Percentiles rank a stretch among this genome's conserved stretches.
Conservation (phyloP, 1,140 invertebrate species). For the Bombus ignitus region DNA sequence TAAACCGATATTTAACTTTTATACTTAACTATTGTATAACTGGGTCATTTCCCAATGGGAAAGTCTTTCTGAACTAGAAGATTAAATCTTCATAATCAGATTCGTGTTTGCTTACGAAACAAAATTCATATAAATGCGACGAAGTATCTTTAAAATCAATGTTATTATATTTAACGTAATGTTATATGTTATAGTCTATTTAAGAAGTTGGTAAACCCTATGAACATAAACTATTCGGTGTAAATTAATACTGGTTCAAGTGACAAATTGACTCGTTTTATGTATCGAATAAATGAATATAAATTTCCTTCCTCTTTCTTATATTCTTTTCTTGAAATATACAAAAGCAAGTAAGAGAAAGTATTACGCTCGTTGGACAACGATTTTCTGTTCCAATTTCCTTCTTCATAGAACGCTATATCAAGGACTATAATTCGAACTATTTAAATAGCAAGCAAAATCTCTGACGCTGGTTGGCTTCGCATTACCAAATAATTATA, state of each 20-base stretch:
- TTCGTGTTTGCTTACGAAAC: background rate
- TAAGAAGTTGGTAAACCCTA: background rate
- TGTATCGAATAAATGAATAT: background rate
- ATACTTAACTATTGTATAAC: background rate
- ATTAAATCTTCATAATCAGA: too few relatives aligned
- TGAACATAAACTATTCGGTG: background rate
- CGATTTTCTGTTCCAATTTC: background rate
- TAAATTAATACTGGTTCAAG: background rate
- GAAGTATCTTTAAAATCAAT: too few relatives aligned
- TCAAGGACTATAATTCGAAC: background rate
- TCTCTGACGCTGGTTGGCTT: too few relatives aligned
- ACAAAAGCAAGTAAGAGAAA: background rate
- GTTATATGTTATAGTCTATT: background rate
- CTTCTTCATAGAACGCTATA: background rate
- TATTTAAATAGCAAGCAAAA: background rate
- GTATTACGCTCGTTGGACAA: too few relatives aligned
- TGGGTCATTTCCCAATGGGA: background rate
- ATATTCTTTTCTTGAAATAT: background rate
- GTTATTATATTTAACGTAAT: too few relatives aligned
- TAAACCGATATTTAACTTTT: background rate
- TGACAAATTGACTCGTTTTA: too few relatives aligned
- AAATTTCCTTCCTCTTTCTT: background rate
- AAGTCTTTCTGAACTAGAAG: too few relatives aligned
- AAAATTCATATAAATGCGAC: too few relatives aligned
- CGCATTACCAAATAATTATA: constrained; percentile 9